phyloP scores from a whole-genome alignment of 1,140 invertebrate species.

The Calosoma granatense region DNA sequence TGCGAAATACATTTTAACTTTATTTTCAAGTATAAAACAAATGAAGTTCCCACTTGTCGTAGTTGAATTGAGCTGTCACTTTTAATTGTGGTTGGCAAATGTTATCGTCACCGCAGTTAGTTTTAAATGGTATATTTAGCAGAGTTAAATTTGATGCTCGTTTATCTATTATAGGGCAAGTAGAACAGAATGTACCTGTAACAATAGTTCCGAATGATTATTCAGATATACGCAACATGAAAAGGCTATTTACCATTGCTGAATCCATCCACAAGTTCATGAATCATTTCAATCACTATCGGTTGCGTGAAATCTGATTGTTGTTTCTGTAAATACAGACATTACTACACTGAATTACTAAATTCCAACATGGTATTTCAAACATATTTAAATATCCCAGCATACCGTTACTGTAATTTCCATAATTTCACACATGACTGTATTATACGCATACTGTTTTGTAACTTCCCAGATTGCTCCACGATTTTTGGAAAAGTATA shows the following conservation, averaged over 20 bases:
- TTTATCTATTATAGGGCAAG: not conserved
- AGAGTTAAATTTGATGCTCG: not conserved
- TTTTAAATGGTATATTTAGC: not conserved
- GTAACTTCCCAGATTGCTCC: not conserved
- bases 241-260: not conserved
- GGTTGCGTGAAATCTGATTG: not conserved
- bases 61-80: not conserved
- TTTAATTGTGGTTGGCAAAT: not conserved
- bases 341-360: not conserved
- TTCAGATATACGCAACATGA: not conserved
- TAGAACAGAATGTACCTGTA: conserved; percentile 1
- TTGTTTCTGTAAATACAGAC: not conserved
- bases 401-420: not conserved
- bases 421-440: not conserved
- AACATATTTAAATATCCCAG: not conserved
- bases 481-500: not conserved
- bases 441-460: not conserved
- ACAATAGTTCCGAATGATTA: too few species aligned
- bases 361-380: not conserved
- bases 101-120: not conserved
- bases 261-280: not conserved
- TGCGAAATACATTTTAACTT: conserved; percentile 10
- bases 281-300: not conserved
- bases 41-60: not conserved
- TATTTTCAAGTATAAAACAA: conserved; percentile 7